Evolutionary conservation across 2,797 vertebrate genomes (phyloP).

Genomic region (Phalanger gymnotis): DNA sequence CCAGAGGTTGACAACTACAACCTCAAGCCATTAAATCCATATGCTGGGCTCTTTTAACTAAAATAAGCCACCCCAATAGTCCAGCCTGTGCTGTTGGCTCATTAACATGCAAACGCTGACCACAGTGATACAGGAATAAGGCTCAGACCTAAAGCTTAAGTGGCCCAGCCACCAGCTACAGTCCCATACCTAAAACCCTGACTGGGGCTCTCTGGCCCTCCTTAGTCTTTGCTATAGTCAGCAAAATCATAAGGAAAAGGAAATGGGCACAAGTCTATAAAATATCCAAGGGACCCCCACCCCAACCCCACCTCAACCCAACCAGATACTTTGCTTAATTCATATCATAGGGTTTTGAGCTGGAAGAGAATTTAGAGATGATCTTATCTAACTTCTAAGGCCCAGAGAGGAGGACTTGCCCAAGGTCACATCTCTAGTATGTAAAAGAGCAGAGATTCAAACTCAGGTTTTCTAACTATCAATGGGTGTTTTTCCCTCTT

Average conservation of each 20-base stretch:
- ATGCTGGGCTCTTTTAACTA: not conserved
- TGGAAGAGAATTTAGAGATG: not conserved
- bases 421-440: not conserved
- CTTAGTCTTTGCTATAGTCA: not conserved
- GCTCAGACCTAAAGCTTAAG: not conserved
- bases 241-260: not conserved
- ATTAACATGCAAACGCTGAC: not conserved
- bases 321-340: not conserved
- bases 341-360: not conserved
- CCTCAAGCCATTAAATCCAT: not conserved
- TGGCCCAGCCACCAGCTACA: not conserved
- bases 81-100: not conserved
- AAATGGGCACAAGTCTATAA: not conserved
- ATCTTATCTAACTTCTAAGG: not conserved
- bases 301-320: too few relatives aligned
- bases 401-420: not conserved
- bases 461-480: not conserved
- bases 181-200: not conserved
- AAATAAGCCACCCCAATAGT: not conserved
- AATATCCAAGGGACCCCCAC: not conserved
- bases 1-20: not conserved
- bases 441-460: not conserved
- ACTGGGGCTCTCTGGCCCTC: not conserved
- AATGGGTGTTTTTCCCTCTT: not conserved
- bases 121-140: not conserved